Evolutionary conservation across 2,888 invertebrate species (phyloP), one percentile per base, ranked within the genome.

Genomic region (Hydraecia micacea): DNA sequence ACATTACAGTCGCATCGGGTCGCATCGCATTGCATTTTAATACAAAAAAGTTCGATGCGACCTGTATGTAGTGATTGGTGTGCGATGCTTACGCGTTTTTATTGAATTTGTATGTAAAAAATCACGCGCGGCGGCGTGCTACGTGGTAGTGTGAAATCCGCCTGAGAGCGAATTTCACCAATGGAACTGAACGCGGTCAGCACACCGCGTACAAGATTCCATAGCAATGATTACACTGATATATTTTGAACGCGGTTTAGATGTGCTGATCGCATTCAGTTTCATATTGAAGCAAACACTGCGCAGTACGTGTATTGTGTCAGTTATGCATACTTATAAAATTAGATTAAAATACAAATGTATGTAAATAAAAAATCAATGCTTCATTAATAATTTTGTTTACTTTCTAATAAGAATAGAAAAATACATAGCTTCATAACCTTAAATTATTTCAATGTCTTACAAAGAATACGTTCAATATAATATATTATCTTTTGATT

Each of bases 321-420:
- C n/a, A 21, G 7, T 28, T 28, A 11, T 18, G 42, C 11, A 21
- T 11, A n/a, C n/a, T n/a, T n/a, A 67, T 28, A 46, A 46, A 67
- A 28, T 28, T 21, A 3, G 46, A 28, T 66, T 18, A 18, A 42
- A 66, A 66, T 42, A 11, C 0, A 67, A n/a, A 39, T 15, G 25
- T 15, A 39, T 66, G 67, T 39, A 80, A 80, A 80, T 76, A 49
- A 80, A 80, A 46, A 76, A 52, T 9, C 28, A 46, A 28, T 28
- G 0, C 7, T 36, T 42, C 5, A 21, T 9, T 11, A 8, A 28
- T 60, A 0, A 15, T 8, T 32, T 46, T 49, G 15, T 79, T 36
- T 80, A 70, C 25, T 73, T 28, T 8, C 18, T 65, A 52, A n/a
- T 73, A 73, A 28, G 49, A 77, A 77, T 81, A 81, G 15, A 69